Evolutionary conservation across 2,797 vertebrate genomes (phyloP), one percentile per base, ranked within the genome.

Genomic region (Rhabdomys pumilio): DNA sequence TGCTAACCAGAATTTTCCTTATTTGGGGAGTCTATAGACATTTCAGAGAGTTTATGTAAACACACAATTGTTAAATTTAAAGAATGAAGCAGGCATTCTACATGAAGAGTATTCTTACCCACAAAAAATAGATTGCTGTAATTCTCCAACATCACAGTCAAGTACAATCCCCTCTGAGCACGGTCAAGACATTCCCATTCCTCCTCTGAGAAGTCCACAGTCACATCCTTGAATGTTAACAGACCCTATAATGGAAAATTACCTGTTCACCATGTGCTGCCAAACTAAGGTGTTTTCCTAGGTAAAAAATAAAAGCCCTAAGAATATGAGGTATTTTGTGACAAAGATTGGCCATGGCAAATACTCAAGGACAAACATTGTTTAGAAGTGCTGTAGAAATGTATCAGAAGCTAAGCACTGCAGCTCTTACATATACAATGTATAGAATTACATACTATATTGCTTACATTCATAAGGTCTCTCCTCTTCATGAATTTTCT

Each of bases 141-240:
- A 82, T 87, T 96, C 67, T 96, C 96, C 53, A 93, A 31, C 88
- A 96, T 96, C 31, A 97, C 88, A 1, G 95, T 81, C 61, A 84
- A 15, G 63, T 90, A 97, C 19, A 96, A 86, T 22, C 57, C 76
- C 90, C 17, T 76, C 44, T 76, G 75, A 76, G 75, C 75, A 76
- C 0, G 2, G 44, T 76, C 75, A 29, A 76, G 75, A 50, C 44
- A 47, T 76, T 29, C 44, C 75, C 75, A 76, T 76, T 76, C 75
- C 14, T 76, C 75, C 75, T 47, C 24, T 29, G 75, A 76, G 75
- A 76, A 29, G 75, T 76, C 75, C 44, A 76, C 75, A 29, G 44
- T 44, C 24, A 72, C 69, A 72, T 72, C 69, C n/a, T 72, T 72
- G 69, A 38, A 72, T 10, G n/a, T 72, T 72, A 72, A 76, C 24